phyloP scores from a whole-genome alignment of 2,797 vertebrate species.

The Diplodus sargus region DNA sequence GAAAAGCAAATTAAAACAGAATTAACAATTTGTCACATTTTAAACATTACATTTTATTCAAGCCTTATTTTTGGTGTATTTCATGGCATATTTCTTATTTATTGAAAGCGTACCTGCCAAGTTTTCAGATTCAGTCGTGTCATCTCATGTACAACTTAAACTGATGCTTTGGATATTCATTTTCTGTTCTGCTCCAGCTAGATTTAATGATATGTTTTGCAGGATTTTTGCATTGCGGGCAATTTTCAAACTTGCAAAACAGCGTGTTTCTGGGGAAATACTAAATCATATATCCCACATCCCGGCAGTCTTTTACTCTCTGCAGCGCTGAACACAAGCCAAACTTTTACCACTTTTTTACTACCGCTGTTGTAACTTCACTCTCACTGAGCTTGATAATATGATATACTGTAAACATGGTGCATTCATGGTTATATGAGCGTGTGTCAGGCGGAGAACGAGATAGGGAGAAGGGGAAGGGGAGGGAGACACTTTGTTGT shows the following conservation, averaged over 20 bases:
- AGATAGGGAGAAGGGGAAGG: conserved; percentile 29
- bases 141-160: not conserved
- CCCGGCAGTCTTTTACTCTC: not conserved
- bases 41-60: too few species aligned
- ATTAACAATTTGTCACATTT: too few species aligned
- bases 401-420: conserved; percentile 14
- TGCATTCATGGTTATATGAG: conserved; percentile 22
- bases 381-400: conserved; percentile 2
- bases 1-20: too few species aligned
- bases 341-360: conserved; percentile 9
- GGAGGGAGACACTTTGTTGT: conserved; percentile 52
- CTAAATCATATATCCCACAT: conserved; percentile 18
- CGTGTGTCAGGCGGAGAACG: conserved; percentile 22
- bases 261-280: conserved; percentile 19
- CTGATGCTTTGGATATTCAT: not conserved
- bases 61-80: too few species aligned
- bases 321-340: not conserved
- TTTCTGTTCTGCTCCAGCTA: not conserved
- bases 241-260: conserved; percentile 25
- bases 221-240: not conserved
- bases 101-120: too few species aligned
- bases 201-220: conserved; percentile 30
- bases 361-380: conserved; percentile 8
- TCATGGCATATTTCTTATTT: too few species aligned
- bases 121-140: not conserved